phyloP scores from a whole-genome alignment of 2,797 vertebrate species.

The Geotrypetes seraphini region DNA sequence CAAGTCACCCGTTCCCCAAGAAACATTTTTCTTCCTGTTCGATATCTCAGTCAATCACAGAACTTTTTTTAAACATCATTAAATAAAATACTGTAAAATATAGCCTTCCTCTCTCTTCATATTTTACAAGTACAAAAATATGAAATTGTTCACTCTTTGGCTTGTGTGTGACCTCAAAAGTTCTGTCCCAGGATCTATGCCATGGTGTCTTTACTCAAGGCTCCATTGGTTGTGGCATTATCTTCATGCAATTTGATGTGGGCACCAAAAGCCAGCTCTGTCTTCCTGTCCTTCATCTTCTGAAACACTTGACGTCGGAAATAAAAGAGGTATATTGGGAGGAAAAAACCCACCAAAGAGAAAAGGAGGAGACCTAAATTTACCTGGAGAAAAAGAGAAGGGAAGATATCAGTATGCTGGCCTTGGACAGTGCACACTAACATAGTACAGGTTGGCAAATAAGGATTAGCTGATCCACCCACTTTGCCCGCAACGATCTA shows the following conservation, averaged over 20 bases:
- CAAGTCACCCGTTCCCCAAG: no score
- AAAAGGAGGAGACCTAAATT: conserved; percentile 68
- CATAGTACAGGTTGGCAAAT: no score
- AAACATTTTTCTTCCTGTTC: no score
- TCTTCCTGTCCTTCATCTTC: conserved; percentile 31
- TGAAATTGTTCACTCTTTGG: conserved; percentile 4
- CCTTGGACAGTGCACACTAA: no score
- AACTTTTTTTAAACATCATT: no score
- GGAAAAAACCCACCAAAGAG: conserved; percentile 70
- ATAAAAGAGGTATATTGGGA: conserved; percentile 74
- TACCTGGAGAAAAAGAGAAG: conserved; percentile 49
- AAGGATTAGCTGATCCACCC: not conserved
- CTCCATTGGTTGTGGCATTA: conserved; percentile 8
- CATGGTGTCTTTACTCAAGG: not conserved
- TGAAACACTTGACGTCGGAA: conserved; percentile 48
- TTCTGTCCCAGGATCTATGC: not conserved
- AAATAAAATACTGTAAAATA: no score
- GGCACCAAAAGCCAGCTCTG: conserved; percentile 28
- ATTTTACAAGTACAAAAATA: conserved; percentile 4
- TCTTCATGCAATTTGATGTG: conserved; percentile 38
- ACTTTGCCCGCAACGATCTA: no score
- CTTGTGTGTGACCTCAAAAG: not conserved
- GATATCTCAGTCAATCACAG: no score
- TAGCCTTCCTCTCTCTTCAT: conserved; percentile 17
- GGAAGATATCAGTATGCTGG: no score